Base-by-base conservation (phyloP, 2,113 vertebrate genomes). In the Mormoops blainvillei region DNA sequence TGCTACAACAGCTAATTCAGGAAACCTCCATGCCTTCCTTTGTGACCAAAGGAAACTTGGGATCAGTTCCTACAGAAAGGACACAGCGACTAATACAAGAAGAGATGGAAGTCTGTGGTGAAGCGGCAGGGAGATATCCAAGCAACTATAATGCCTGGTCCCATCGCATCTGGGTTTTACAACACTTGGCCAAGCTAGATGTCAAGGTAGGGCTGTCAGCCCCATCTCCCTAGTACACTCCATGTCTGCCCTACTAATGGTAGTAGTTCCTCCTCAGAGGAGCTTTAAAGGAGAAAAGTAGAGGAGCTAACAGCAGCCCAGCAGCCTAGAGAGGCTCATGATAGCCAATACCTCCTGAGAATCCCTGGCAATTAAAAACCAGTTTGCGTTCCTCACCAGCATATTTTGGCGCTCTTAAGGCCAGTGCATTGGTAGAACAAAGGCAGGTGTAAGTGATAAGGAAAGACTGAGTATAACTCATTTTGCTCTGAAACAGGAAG, bases 131-230 rank as follows among this genome's bases (percentile, higher is more conserved):
- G 91, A 99, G 99, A 54, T 99, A 99, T 54, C 99, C 99, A 94
- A 99, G 99, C 97, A 99, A 99, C 98, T 99, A 99, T 96, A 99
- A 99, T 28, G 99, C 99, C 97, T 99, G 99, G 99, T 99, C 99
- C 22, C 99, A 99, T 98, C 99, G 99, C 68, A 99, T 99, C 98
- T 99, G 99, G 99, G 99, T 99, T 94, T 98, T 99, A 81, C 99
- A 99, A 93, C 98, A 99, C 96, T 98, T 99, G 98, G 99, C 99
- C 96, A 99, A 99, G 93, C 98, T 99, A 90, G 98, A 99, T 96
- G 56, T 98, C 81, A 99, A 99, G 99, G 99, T 99, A 98, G 65
- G 96, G 41, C 45, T 84, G 24, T 33, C 38, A 63, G 1, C 71
- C 5, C 36, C n/a, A 0, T 50, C 52, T 89, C 24, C 28, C 3